Base-by-base conservation (phyloP, 2,888 invertebrate species). In the Scrobipalpa atriplicella region DNA sequence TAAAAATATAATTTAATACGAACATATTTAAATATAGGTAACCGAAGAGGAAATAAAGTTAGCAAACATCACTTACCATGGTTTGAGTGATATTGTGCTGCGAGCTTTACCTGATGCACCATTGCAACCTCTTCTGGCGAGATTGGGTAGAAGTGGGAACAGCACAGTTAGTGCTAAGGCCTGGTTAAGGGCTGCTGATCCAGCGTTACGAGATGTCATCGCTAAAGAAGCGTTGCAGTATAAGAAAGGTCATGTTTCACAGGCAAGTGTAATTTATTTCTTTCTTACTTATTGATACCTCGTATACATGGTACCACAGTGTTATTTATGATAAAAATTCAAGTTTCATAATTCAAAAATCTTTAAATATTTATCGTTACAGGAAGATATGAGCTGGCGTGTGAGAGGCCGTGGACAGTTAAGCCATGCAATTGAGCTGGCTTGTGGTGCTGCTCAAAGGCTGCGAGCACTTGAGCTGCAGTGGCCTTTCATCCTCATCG, bases 211-310 rank as follows among this genome's bases (percentile, higher is more conserved):
- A 76, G 95, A 95, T 72, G 97, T 97, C 11, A 97, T 97, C 64
- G 96, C 96, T 65, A 97, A 97, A 84, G 97, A 97, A 87, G 97
- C 97, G 0, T 84, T 97, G 58, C 97, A 97, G 74, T 97, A 96
- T 94, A 94, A 95, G 75, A 94, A 95, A 79, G 94, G 95, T 21
- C 92, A 93, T 67, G 84, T 92, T 10, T 92, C 93, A 1, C 93
- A 93, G 86, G 93, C 92, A 75, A 69, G 41, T 64, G 21, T n/a
- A n/a, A n/a, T n/a, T n/a, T n/a, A n/a, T n/a, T n/a, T n/a, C n/a
- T n/a, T n/a, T n/a, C 19, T 54, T 19, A 2, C 10, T 21, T 19
- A 47, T 47, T 47, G 36, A 21, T n/a, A 1, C 6, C 29, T 19
- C 11, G 1, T 13, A 21, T 11, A n/a, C n/a, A n/a, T n/a, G n/a